A percentile compares a stretch with the other conserved stretches of the same genome.
These are phyloP conservation scores for Thecophora atra DNA, from an alignment of 2,888 invertebrate genomes.

Conservation along the genomic window DNA sequence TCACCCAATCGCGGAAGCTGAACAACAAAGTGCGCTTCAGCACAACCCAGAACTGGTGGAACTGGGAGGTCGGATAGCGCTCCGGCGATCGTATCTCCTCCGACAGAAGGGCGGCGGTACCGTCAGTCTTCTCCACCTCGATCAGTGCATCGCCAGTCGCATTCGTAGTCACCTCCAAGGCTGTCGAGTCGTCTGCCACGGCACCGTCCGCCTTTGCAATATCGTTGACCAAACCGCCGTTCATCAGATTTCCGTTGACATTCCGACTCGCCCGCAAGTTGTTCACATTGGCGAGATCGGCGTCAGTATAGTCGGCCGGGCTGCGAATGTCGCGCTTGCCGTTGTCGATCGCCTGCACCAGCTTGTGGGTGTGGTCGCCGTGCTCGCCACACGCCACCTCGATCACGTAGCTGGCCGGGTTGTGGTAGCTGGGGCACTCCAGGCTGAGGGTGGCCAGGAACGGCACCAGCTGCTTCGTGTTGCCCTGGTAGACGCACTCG, in stretches of 20 bases:
- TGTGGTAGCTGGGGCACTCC: slow-evolving; percentile 95
- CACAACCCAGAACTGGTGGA: slow-evolving; percentile 87
- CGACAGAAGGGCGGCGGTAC: slow-evolving; percentile 75
- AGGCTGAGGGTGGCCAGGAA: slow-evolving; percentile 83
- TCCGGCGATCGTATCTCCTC: slow-evolving; percentile 73
- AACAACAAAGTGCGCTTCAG: slow-evolving; percentile 85
- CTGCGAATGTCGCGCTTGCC: slow-evolving; percentile 83
- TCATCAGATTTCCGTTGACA: slow-evolving; percentile 63
- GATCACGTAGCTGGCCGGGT: slow-evolving; percentile 95
- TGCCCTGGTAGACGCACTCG: slow-evolving; percentile 94
- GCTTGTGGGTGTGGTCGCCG: slow-evolving; percentile 85
- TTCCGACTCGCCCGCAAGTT: slow-evolving; percentile 62
- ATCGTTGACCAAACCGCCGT: slow-evolving; percentile 73
- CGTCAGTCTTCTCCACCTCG: slow-evolving; percentile 73
- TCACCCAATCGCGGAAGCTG: slow-evolving; percentile 89
- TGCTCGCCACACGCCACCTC: slow-evolving; percentile 97
- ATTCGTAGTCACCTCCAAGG: slow-evolving; percentile 51
- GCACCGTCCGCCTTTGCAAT: slow-evolving; percentile 70
- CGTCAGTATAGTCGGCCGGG: slow-evolving; percentile 75
- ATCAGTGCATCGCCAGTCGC: slow-evolving; percentile 63
- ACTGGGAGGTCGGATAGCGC: slow-evolving; percentile 84
- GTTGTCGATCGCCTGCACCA: slow-evolving; percentile 86
- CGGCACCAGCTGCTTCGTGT: slow-evolving; percentile 83
- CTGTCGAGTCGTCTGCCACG: neutral
- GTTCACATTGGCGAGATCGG: slow-evolving; percentile 69